These are phyloP conservation scores for Sus cebifrons DNA, from an alignment of 2,797 vertebrate genomes.

Conservation along the genomic window DNA sequence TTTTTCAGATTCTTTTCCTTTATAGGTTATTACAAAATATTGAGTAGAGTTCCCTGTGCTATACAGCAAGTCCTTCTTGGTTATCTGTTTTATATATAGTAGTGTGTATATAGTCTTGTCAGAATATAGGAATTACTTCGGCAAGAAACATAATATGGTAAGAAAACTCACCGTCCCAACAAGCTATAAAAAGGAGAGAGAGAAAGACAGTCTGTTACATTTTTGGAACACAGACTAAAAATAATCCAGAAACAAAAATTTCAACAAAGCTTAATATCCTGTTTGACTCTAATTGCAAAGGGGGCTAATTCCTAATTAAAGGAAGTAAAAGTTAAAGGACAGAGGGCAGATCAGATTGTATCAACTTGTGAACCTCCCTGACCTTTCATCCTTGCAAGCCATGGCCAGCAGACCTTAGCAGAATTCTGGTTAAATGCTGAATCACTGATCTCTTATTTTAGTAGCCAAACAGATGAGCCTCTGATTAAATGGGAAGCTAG, in stretches of 20 bases:
- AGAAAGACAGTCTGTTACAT: not conserved
- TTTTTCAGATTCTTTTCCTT: not conserved
- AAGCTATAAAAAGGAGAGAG: slow-evolving; percentile 74
- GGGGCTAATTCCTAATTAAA: not conserved
- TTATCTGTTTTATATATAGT: not conserved
- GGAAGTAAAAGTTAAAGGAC: not conserved
- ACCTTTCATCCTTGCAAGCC: not conserved
- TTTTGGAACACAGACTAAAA: slow-evolving; percentile 53
- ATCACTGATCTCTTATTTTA: slow-evolving; percentile 28
- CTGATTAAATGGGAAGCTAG: slow-evolving; percentile 61
- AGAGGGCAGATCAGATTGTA: not conserved
- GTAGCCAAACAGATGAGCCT: slow-evolving; percentile 12
- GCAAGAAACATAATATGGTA: not conserved
- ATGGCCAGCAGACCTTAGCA: not conserved
- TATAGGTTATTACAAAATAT: not conserved
- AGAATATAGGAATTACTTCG: not conserved
- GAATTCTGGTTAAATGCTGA: slow-evolving; percentile 23
- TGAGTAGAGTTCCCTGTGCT: not conserved
- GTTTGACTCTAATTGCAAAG: not conserved
- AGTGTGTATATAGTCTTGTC: not conserved
- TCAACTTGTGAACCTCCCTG: not conserved
- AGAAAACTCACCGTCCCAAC: slow-evolving; percentile 84
- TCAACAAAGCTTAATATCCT: not conserved
- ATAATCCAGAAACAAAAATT: not conserved
- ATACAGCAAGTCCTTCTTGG: not conserved